These are phyloP conservation scores for Apotomis betuletana DNA, from an alignment of 2,888 invertebrate species.

Conservation along the genomic window DNA sequence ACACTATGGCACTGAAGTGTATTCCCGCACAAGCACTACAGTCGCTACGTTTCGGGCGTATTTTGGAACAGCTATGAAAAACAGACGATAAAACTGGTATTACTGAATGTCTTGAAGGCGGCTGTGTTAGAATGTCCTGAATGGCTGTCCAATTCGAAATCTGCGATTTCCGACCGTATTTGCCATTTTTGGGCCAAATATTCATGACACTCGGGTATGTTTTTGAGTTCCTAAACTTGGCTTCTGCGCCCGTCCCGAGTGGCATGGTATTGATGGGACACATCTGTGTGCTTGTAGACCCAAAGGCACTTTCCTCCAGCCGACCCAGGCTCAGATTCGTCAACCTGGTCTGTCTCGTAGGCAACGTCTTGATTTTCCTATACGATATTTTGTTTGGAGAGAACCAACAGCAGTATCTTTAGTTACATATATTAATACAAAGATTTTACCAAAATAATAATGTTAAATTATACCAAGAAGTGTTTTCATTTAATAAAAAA, in stretches of 20 bases:
- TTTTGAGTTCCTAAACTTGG: constrained; percentile 62
- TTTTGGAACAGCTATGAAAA: not conserved
- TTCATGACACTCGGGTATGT: constrained; percentile 72
- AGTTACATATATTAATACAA: no score
- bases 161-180: constrained; percentile 49
- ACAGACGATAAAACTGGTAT: not conserved
- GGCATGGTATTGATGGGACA: constrained; percentile 69
- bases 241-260: constrained; percentile 67
- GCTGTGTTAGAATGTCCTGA: no score
- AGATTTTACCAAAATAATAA: no score
- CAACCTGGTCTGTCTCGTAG: constrained; percentile 63
- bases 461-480: no score
- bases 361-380: constrained; percentile 64
- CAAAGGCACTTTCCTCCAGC: constrained; percentile 55
- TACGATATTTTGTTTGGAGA: constrained; percentile 52
- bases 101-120: not conserved
- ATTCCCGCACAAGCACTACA: not conserved
- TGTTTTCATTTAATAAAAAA: not conserved
- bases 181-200: constrained; percentile 66
- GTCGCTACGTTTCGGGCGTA: not conserved
- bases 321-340: constrained; percentile 58
- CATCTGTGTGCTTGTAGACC: constrained; percentile 63
- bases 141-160: no score
- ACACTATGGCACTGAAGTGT: not conserved
- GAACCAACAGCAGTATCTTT: not conserved